phyloP scores from a whole-genome alignment of 2,113 vertebrate species.

The Balaeniceps rex region DNA sequence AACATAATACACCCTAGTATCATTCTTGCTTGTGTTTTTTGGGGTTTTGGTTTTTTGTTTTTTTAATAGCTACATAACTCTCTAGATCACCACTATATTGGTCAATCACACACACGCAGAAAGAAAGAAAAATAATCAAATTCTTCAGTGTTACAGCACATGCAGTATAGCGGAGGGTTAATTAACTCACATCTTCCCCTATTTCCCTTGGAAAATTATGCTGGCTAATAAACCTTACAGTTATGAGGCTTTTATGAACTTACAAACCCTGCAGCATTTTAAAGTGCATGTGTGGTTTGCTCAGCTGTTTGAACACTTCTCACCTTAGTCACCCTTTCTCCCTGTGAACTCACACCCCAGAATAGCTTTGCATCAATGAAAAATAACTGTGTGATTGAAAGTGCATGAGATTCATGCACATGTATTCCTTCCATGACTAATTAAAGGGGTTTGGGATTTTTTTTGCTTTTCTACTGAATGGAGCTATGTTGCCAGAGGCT shows the following conservation, averaged over 20 bases:
- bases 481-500: background rate
- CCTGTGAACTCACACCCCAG: background rate
- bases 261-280: constrained; percentile 4
- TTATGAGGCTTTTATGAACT: constrained; percentile 15
- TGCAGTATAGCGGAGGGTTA: background rate
- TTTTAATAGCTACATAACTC: background rate
- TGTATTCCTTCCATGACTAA: background rate
- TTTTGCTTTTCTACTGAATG: background rate
- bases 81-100: background rate
- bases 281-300: background rate
- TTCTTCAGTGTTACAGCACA: background rate
- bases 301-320: constrained; percentile 17
- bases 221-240: constrained; percentile 20
- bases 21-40: background rate
- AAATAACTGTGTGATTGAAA: background rate
- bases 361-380: background rate
- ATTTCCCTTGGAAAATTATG: constrained; percentile 1
- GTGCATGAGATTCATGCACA: background rate
- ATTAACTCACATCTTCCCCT: background rate
- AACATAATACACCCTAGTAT: background rate
- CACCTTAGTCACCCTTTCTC: constrained; percentile 17
- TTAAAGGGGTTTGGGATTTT: background rate
- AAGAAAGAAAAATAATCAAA: background rate
- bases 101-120: background rate
- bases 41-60: background rate